Percentiles rank a stretch among this genome's conserved stretches.
phyloP scores from a whole-genome alignment of 2,888 invertebrate species.

The Macaria notata region DNA sequence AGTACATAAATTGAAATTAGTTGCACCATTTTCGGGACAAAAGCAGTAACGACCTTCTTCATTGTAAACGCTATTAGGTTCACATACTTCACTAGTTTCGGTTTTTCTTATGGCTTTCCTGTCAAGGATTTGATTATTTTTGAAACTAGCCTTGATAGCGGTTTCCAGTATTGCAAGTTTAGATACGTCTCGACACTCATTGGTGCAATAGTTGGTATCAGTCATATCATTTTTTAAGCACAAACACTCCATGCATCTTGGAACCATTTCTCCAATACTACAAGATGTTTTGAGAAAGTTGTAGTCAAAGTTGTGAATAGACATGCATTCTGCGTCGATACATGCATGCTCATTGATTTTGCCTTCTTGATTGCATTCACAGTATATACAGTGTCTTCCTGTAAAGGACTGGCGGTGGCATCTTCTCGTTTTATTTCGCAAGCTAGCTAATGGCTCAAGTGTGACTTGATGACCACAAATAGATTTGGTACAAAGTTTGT shows the following conservation, averaged over 20 bases:
- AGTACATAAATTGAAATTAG: conserved; percentile 53
- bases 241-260: conserved; percentile 65
- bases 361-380: conserved; percentile 57
- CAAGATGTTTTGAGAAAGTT: conserved; percentile 45
- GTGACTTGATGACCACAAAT: conserved; percentile 39
- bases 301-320: conserved; percentile 40
- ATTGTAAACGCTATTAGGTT: conserved; percentile 54
- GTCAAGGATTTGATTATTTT: conserved; percentile 44
- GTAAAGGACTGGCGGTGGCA: conserved; percentile 58
- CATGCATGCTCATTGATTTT: conserved; percentile 56
- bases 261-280: conserved; percentile 59
- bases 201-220: conserved; percentile 55
- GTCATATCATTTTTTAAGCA: conserved; percentile 53
- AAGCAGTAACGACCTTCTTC: conserved; percentile 58
- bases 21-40: conserved; percentile 55
- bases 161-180: conserved; percentile 59
- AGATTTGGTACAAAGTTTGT: conserved; percentile 48
- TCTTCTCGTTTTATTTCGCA: conserved; percentile 38
- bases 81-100: conserved; percentile 42
- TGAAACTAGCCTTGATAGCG: conserved; percentile 45
- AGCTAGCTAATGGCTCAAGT: conserved; percentile 31
- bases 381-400: conserved; percentile 60
- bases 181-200: conserved; percentile 52
- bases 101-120: conserved; percentile 41
- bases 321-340: conserved; percentile 57